These are phyloP conservation scores for Leucoraja erinaceus DNA, from an alignment of 2,113 vertebrate genomes.

Conservation along the genomic window DNA sequence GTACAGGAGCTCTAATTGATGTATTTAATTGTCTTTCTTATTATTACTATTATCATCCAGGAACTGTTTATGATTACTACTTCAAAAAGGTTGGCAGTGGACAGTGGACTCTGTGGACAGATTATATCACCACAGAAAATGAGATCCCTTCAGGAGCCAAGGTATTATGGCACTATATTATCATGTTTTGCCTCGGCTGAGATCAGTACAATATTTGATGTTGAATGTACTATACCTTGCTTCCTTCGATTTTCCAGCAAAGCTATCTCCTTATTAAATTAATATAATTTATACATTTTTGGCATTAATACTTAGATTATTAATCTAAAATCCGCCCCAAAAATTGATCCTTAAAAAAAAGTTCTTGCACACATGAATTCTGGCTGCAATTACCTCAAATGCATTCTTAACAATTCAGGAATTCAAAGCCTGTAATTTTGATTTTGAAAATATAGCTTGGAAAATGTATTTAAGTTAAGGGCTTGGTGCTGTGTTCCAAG, in stretches of 20 bases:
- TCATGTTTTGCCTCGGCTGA: not conserved
- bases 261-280: not conserved
- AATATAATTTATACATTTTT: not conserved
- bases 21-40: conserved; percentile 32
- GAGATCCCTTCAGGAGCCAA: conserved; percentile 62
- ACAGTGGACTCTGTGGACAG: conserved; percentile 74
- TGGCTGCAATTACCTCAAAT: not conserved
- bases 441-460: not conserved
- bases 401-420: not conserved
- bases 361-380: not conserved
- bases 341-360: not conserved
- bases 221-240: not conserved
- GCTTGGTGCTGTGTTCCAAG: not conserved
- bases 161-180: conserved; percentile 48
- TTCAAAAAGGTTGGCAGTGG: conserved; percentile 72
- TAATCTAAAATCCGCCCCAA: not conserved
- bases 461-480: not conserved
- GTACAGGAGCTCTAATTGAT: not conserved
- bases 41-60: conserved; percentile 52
- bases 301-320: not conserved
- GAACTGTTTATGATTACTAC: conserved; percentile 81
- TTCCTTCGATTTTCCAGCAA: not conserved
- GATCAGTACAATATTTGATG: not conserved
- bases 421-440: not conserved
- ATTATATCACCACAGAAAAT: conserved; percentile 69